Conservation (phyloP, 2,113 vertebrate species). For the Mormoops blainvillei region DNA sequence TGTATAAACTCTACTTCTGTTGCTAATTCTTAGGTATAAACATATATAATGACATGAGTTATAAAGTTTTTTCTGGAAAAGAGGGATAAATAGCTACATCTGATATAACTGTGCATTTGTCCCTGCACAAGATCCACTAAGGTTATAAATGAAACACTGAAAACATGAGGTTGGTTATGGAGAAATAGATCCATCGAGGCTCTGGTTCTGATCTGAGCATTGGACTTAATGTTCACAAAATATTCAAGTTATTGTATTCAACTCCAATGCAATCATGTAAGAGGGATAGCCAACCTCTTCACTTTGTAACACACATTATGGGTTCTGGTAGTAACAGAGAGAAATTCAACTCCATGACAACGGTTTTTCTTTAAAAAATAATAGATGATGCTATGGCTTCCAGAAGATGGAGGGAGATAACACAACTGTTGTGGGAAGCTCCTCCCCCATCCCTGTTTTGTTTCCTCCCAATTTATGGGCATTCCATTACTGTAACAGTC, state of each 20-base stretch:
- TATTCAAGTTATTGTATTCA: neutral
- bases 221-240: neutral
- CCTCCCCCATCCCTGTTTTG: neutral
- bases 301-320: neutral
- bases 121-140: neutral
- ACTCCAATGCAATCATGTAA: neutral
- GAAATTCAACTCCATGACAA: neutral
- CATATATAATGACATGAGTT: neutral
- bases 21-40: neutral
- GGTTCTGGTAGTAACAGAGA: neutral
- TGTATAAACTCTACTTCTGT: neutral
- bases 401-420: neutral
- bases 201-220: neutral
- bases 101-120: neutral
- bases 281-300: neutral
- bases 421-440: neutral
- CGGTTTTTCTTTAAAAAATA: neutral
- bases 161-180: neutral
- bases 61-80: neutral
- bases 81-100: neutral
- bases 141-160: neutral
- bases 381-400: neutral
- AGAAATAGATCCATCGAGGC: neutral
- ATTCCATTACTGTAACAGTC: fast-evolving
- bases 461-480: neutral